Evolutionary conservation across 1,140 invertebrate genomes (phyloP), one percentile per base, ranked within the genome.

Genomic region (Camponotus pennsylvanicus): DNA sequence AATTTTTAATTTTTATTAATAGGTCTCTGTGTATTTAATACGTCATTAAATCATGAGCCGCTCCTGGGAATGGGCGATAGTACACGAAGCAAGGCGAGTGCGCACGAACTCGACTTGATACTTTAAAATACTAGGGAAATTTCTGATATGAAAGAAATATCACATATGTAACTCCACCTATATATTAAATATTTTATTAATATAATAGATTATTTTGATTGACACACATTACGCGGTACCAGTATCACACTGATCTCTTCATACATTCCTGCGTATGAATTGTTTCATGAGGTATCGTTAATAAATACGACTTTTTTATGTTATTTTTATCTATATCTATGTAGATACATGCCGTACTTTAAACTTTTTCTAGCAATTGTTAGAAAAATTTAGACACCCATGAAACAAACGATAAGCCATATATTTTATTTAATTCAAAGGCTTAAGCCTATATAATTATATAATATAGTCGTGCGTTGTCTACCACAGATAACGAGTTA

Each of bases 41-140:
- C 18, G 4, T n/a, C 34, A 5, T 1, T 32, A 42, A 76, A 32
- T 64, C 27, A 59, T 64, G 5, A 0, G 9, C 40, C 57, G 5
- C 9, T 15, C 75, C 75, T 77, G 21, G 40, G 3, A 63, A 4
- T 34, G 59, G 9, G 9, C 75, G 75, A 45, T 64, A 40, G 45
- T 40, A 9, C 57, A 45, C 75, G 75, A 45, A 76, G 9, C 8
- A 9, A 49, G 32, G 27, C 80, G 70, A 84, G 13, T 21, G 27
- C 18, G 45, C 8, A 84, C 80, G 80, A 84, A 84, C 9, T 77
- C 27, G 3, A 76, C 1, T 4, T 52, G 61, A n/a, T 45, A 42
- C 8, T 63, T 40, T 3, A 9, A 34, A 61, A 42, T 18, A 76
- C 15, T 21, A 52, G 49, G 55, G 37, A 75, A 75, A n/a, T 59